These are phyloP conservation scores for Tragelaphus strepsiceros DNA, from an alignment of 2,113 vertebrate genomes.

Conservation along the genomic window DNA sequence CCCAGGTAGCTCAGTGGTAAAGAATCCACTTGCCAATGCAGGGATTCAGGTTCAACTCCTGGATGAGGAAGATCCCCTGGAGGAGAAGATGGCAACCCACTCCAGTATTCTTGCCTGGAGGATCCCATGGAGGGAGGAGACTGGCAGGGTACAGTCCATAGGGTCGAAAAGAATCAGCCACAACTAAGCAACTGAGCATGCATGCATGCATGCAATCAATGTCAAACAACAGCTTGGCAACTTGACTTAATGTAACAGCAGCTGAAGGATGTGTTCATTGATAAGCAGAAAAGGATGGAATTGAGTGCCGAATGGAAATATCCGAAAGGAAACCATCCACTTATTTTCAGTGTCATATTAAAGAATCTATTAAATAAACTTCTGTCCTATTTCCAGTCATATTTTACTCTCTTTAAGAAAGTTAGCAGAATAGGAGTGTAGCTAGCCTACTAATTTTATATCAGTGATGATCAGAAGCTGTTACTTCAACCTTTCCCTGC, in stretches of 20 bases:
- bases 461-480: not conserved
- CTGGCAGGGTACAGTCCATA: not conserved
- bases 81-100: not conserved
- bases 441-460: not conserved
- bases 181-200: not conserved
- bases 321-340: not conserved
- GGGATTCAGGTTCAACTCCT: not conserved
- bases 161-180: not conserved
- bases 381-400: not conserved
- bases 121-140: not conserved
- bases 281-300: slow-evolving; percentile 20
- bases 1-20: not conserved
- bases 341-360: not conserved
- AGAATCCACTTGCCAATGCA: not conserved
- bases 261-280: not conserved
- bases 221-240: slow-evolving; percentile 12
- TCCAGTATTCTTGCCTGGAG: not conserved
- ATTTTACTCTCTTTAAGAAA: slow-evolving; percentile 1
- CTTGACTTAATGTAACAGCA: slow-evolving; percentile 29
- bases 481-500: not conserved
- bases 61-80: not conserved
- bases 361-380: not conserved
- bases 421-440: not conserved
- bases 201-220: not conserved
- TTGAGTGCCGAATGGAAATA: not conserved